Evolutionary conservation across 37 sponge, comb jelly and placozoan species (phyloP).

Genomic region (Eunapius fragilis): DNA sequence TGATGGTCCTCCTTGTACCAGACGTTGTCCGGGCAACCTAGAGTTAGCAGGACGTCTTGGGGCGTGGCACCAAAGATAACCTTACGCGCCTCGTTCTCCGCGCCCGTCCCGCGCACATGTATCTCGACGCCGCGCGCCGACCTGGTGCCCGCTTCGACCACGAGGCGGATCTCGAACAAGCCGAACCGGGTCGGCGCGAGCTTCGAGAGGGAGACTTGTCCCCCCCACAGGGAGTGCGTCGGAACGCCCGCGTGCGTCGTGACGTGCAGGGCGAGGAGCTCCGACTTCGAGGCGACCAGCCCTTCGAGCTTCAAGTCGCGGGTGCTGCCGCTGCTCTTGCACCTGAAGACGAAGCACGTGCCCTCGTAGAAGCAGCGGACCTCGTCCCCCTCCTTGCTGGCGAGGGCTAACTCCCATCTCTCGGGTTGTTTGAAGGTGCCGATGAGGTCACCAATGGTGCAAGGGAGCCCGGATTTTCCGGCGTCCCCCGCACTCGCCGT

Average conservation of each 20-base stretch:
- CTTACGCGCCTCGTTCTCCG: neutral
- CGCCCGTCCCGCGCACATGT: neutral
- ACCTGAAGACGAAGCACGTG: slow-evolving; percentile 9
- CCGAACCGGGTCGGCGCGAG: neutral
- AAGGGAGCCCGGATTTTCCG: neutral
- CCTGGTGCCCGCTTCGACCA: neutral
- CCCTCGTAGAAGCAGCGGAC: slow-evolving; percentile 11
- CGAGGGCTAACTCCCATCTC: neutral
- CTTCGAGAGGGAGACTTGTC: neutral
- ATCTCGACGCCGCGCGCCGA: neutral
- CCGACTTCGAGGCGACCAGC: neutral
- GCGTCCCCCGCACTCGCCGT: neutral
- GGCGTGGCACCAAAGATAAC: slow-evolving; percentile 17
- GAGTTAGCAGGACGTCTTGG: neutral
- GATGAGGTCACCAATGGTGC: neutral
- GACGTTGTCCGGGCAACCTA: slow-evolving; percentile 12
- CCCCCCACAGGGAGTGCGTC: neutral
- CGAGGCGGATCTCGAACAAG: slow-evolving; percentile 1
- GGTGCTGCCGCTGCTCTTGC: neutral
- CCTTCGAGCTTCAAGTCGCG: neutral
- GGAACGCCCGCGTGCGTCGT: neutral
- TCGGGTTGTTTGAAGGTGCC: neutral
- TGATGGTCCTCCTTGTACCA: slow-evolving; percentile 8
- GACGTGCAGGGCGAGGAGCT: neutral
- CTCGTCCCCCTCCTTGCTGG: neutral